Evolutionary conservation across 2,888 invertebrate species (phyloP).

Genomic region (Tenthredo amoena): DNA sequence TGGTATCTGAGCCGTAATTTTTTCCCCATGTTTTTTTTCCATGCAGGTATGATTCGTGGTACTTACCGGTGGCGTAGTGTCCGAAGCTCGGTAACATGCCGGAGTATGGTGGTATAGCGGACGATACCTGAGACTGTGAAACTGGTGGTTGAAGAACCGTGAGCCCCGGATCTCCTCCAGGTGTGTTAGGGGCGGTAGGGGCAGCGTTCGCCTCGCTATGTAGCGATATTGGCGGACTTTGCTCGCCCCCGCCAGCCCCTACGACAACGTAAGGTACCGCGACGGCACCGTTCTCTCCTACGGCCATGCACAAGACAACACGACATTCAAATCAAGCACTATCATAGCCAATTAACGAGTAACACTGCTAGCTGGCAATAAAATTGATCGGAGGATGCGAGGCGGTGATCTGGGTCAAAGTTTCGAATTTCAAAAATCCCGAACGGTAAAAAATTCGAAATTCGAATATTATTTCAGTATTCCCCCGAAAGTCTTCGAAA

Average conservation of each 20-base stretch:
- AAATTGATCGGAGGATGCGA: background rate
- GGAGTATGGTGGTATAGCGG: conserved; percentile 81
- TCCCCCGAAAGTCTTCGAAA: no score
- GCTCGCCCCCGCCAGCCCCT: conserved; percentile 76
- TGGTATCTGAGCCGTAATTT: background rate
- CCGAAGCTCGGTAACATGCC: conserved; percentile 86
- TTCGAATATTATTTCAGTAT: no score
- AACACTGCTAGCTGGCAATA: background rate
- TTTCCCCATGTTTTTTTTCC: conserved; percentile 3
- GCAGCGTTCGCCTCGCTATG: conserved; percentile 77
- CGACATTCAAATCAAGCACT: conserved; percentile 76
- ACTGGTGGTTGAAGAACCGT: conserved; percentile 83
- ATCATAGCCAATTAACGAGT: conserved; percentile 53
- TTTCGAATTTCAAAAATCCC: background rate
- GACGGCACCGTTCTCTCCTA: conserved; percentile 76
- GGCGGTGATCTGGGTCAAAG: background rate
- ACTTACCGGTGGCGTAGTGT: conserved; percentile 85
- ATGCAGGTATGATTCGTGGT: background rate
- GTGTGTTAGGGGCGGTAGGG: conserved; percentile 75
- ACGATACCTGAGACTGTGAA: conserved; percentile 77
- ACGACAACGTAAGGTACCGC: conserved; percentile 76
- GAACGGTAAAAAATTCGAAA: no score
- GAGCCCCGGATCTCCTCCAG: conserved; percentile 76
- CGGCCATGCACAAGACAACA: conserved; percentile 71
- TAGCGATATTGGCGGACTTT: conserved; percentile 75